Evolutionary conservation across 2,888 invertebrate species (phyloP).

Genomic region (Lacanobia wlatinum): DNA sequence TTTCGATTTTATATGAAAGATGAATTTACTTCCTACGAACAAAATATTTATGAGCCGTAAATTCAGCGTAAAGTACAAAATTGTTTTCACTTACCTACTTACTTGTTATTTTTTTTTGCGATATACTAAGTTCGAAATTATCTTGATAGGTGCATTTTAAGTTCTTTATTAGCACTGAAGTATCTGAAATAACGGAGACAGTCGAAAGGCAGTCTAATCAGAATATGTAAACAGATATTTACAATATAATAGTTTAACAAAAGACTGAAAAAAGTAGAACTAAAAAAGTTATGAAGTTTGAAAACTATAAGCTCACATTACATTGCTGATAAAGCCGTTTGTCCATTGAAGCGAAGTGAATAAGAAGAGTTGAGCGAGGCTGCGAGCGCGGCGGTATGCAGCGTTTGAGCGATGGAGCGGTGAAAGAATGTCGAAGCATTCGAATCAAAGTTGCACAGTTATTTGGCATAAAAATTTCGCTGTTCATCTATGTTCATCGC

Average conservation of each 20-base stretch:
- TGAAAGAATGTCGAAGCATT: too few relatives aligned
- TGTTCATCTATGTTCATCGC: too few relatives aligned
- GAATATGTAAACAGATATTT: not conserved
- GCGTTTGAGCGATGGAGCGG: too few relatives aligned
- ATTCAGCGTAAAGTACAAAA: not conserved
- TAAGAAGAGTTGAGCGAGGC: not conserved
- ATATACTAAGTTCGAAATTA: not conserved
- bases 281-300: not conserved
- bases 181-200: not conserved
- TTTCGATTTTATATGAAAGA: not conserved
- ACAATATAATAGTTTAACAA: not conserved
- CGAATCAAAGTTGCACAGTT: too few relatives aligned
- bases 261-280: not conserved
- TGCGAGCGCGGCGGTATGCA: too few relatives aligned
- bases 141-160: too few relatives aligned
- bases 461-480: too few relatives aligned
- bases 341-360: not conserved
- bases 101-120: not conserved
- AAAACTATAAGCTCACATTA: constrained; percentile 13
- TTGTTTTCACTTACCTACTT: not conserved
- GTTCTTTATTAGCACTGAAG: not conserved
- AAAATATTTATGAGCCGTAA: constrained; percentile 1
- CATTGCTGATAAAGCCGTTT: not conserved
- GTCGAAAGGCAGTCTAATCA: not conserved
- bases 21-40: not conserved